Conservation (phyloP, 1,140 invertebrate genomes). For the Pseudoatta argentina region DNA sequence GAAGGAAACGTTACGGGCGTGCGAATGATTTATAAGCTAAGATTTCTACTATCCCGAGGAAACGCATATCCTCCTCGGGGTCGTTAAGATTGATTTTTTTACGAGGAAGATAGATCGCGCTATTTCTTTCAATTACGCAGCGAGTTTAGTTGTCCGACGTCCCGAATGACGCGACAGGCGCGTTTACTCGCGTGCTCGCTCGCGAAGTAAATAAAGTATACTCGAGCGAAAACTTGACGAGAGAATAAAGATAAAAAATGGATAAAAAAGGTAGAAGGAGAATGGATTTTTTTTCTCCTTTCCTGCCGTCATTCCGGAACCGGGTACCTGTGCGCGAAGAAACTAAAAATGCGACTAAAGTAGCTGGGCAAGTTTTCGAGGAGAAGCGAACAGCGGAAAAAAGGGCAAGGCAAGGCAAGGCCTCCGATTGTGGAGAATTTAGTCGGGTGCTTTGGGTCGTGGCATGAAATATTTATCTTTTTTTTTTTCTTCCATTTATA, state of each 20-base stretch:
- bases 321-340: constrained; percentile 34
- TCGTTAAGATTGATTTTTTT: constrained; percentile 62
- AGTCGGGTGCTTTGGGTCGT: constrained; percentile 24
- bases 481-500: no score
- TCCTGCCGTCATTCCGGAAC: constrained; percentile 37
- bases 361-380: constrained; percentile 51
- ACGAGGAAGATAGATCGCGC: constrained; percentile 58
- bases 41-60: constrained; percentile 37
- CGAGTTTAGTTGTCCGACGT: constrained; percentile 41
- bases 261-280: neutral
- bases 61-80: constrained; percentile 42
- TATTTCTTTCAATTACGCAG: constrained; percentile 56
- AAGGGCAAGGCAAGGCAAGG: neutral
- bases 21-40: constrained; percentile 57
- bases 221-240: constrained; percentile 31
- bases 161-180: constrained; percentile 37
- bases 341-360: constrained; percentile 48
- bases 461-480: constrained; percentile 43
- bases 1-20: constrained; percentile 11
- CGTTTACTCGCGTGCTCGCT: neutral
- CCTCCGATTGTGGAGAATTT: constrained; percentile 37
- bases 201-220: constrained; percentile 29
- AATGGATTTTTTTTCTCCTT: constrained; percentile 32
- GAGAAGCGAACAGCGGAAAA: constrained; percentile 14
- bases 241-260: neutral